Conservation (phyloP, 2,888 invertebrate genomes). For the Brassicogethes aeneus region DNA sequence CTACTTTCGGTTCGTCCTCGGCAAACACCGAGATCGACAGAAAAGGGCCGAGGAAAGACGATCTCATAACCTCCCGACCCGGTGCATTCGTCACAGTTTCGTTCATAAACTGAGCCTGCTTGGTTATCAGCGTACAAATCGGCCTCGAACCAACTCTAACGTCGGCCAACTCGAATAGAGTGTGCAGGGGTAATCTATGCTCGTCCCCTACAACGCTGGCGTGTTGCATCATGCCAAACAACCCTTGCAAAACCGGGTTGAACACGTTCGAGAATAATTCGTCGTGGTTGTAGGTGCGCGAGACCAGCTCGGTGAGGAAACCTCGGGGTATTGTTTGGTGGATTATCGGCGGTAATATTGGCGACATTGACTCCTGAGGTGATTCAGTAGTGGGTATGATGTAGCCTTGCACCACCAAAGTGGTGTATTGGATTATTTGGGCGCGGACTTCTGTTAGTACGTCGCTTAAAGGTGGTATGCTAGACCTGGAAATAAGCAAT, state of each 20-base stretch:
- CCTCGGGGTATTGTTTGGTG: conserved; percentile 65
- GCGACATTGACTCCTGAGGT: conserved; percentile 48
- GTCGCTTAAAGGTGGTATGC: conserved; percentile 63
- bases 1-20: conserved; percentile 74
- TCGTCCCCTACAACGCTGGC: conserved; percentile 61
- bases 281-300: conserved; percentile 46
- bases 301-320: conserved; percentile 53
- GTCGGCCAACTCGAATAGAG: conserved; percentile 69
- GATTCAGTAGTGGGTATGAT: conserved; percentile 34
- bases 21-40: conserved; percentile 86
- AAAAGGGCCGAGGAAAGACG: conserved; percentile 87
- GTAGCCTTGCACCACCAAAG: conserved; percentile 48
- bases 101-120: conserved; percentile 64
- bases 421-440: conserved; percentile 47
- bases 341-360: conserved; percentile 59
- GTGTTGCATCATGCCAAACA: conserved; percentile 58
- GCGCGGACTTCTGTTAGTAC: conserved; percentile 50
- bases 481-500: too few species aligned
- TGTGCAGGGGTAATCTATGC: conserved; percentile 49
- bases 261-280: conserved; percentile 53
- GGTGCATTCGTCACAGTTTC: conserved; percentile 62
- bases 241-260: conserved; percentile 58
- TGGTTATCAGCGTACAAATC: conserved; percentile 54
- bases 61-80: conserved; percentile 78
- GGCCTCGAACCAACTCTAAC: conserved; percentile 70